Evolutionary conservation across 2,113 vertebrate species (phyloP).

Genomic region (Corapipo altera): DNA sequence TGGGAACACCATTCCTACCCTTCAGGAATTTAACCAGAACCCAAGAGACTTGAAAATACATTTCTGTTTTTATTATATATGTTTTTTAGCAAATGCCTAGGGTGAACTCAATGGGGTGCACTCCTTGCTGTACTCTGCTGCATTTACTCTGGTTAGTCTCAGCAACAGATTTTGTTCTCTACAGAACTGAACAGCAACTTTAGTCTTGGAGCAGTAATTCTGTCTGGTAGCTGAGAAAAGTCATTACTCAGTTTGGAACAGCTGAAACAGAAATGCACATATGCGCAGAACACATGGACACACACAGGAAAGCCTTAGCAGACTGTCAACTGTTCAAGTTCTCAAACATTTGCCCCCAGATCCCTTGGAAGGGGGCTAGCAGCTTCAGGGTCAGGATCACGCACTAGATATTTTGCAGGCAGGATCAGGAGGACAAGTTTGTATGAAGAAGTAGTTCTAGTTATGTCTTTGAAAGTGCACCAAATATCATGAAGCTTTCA

Average conservation of each 20-base stretch:
- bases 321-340: not conserved
- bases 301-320: not conserved
- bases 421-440: not conserved
- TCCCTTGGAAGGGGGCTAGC: not conserved
- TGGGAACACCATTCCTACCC: not conserved
- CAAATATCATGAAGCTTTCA: not conserved
- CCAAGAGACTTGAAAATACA: not conserved
- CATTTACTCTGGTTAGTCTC: not conserved
- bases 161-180: not conserved
- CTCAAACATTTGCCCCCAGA: not conserved
- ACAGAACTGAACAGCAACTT: not conserved
- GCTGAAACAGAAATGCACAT: not conserved
- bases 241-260: not conserved
- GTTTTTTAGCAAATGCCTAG: not conserved
- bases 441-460: not conserved
- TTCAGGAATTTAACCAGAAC: not conserved
- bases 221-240: not conserved
- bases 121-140: not conserved
- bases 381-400: not conserved
- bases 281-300: too few relatives aligned
- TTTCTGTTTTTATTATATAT: not conserved
- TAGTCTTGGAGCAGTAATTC: not conserved
- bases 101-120: not conserved
- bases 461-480: not conserved
- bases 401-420: not conserved